These are phyloP conservation scores for Perca fluviatilis DNA, from an alignment of 2,113 vertebrate species.

Conservation along the genomic window DNA sequence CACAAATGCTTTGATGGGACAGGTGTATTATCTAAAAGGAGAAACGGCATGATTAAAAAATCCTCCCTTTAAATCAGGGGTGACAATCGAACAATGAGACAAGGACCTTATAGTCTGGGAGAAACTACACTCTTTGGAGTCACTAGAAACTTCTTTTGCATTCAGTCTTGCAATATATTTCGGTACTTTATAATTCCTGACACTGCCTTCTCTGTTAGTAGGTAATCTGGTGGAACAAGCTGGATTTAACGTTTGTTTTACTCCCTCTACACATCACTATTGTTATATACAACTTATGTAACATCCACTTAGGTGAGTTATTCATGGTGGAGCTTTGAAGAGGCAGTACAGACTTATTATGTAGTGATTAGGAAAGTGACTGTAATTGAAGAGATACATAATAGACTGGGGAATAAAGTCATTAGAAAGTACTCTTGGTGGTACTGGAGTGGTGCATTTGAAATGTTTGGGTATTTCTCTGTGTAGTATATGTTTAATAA, in stretches of 20 bases:
- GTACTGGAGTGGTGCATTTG: not conserved
- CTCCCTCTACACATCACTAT: slow-evolving; percentile 39
- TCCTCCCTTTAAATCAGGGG: not conserved
- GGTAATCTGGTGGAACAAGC: slow-evolving; percentile 38
- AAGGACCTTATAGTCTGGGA: not conserved
- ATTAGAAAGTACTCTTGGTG: not conserved
- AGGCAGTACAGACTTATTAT: slow-evolving; percentile 6
- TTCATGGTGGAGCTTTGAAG: slow-evolving; percentile 26
- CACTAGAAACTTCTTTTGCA: not conserved
- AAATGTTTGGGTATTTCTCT: not conserved
- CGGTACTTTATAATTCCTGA: slow-evolving; percentile 24
- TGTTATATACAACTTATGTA: slow-evolving; percentile 52
- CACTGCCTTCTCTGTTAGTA: slow-evolving; percentile 17
- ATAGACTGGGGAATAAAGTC: not conserved
- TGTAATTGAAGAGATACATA: slow-evolving; percentile 1
- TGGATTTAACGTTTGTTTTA: slow-evolving; percentile 30
- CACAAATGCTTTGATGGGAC: slow-evolving; percentile 40
- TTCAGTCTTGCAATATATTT: slow-evolving; percentile 1
- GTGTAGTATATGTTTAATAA: slow-evolving; percentile 1
- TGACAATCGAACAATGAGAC: not conserved
- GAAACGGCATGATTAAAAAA: not conserved
- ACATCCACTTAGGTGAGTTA: slow-evolving; percentile 31
- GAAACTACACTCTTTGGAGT: not conserved
- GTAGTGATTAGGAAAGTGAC: not conserved
- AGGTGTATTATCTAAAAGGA: slow-evolving; percentile 41